These are phyloP conservation scores for Globicephala melas DNA, from an alignment of 2,113 vertebrate genomes.

Conservation along the genomic window DNA sequence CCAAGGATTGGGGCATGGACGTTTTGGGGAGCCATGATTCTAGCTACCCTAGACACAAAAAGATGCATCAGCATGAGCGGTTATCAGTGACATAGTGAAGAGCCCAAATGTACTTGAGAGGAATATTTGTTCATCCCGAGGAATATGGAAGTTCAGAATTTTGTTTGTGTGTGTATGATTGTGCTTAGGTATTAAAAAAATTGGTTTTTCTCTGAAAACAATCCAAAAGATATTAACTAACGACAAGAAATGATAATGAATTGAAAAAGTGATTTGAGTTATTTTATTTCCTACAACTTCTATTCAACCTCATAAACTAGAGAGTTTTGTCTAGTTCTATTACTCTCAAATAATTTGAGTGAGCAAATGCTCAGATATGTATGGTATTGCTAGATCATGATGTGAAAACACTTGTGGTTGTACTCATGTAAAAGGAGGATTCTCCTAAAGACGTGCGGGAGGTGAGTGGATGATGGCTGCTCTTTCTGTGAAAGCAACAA, in stretches of 20 bases:
- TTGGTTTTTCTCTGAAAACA: neutral
- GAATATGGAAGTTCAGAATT: neutral
- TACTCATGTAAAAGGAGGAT: fast-evolving
- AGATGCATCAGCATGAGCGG: neutral
- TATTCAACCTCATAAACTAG: neutral
- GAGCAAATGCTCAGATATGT: neutral
- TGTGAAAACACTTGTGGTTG: neutral
- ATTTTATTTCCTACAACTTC: neutral
- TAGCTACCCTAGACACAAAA: too few species aligned
- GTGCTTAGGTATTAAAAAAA: neutral
- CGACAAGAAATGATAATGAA: neutral
- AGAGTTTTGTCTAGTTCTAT: neutral
- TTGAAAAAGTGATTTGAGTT: neutral
- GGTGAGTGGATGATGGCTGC: fast-evolving
- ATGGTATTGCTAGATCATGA: neutral
- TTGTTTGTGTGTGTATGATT: neutral
- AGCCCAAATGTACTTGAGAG: neutral
- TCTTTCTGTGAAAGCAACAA: neutral
- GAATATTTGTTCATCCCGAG: neutral
- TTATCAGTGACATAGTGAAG: neutral
- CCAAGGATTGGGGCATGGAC: neutral
- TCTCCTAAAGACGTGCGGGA: neutral
- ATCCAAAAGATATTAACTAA: neutral
- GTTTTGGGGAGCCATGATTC: neutral
- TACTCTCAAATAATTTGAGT: neutral